Conservation (phyloP, 2,888 invertebrate species). For the Phalangium opilio region DNA sequence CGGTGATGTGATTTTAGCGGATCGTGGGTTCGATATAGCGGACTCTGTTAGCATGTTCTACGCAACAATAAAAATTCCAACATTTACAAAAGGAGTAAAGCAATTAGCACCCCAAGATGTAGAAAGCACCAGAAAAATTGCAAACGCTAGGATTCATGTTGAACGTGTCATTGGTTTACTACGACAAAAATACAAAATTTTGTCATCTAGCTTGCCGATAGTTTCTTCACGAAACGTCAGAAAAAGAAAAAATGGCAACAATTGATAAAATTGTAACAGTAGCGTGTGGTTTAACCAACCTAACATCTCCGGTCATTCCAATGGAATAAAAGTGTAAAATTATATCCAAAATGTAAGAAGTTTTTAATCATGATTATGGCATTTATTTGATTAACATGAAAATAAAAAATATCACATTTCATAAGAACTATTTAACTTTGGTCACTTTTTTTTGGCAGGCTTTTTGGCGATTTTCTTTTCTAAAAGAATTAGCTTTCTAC, state of each 20-base stretch:
- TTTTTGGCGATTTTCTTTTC: too few relatives aligned
- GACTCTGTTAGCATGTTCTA: conserved; percentile 4
- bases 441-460: too few relatives aligned
- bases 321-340: too few relatives aligned
- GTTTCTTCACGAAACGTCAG: not conserved
- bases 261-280: not conserved
- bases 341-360: too few relatives aligned
- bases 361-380: too few relatives aligned
- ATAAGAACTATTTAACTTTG: too few relatives aligned
- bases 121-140: conserved; percentile 3
- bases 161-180: conserved; percentile 14
- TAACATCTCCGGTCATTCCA: not conserved
- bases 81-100: conserved; percentile 7
- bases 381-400: too few relatives aligned
- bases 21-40: conserved; percentile 19
- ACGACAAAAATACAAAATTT: conserved; percentile 19
- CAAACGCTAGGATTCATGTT: conserved; percentile 11
- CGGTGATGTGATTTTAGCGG: conserved; percentile 19
- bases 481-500: too few relatives aligned
- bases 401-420: too few relatives aligned
- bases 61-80: conserved; percentile 15
- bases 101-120: not conserved
- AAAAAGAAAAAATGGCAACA: too few relatives aligned
- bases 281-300: not conserved
- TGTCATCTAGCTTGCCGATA: not conserved